These are phyloP conservation scores for Gryon sp. DNA, from an alignment of 1,140 invertebrate genomes.

Conservation along the genomic window DNA sequence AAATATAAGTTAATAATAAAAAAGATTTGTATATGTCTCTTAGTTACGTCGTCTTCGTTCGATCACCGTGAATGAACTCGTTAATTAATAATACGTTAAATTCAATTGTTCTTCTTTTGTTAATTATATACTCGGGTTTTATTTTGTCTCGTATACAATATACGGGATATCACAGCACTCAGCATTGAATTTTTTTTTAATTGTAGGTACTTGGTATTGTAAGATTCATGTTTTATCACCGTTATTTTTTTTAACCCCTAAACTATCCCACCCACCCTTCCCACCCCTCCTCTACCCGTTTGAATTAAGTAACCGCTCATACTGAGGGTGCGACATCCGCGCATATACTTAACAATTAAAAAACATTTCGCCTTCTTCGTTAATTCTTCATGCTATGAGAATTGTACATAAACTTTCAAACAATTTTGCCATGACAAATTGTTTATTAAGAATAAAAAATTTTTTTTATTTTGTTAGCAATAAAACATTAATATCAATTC, in stretches of 20 bases:
- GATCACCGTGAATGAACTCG: slow-evolving; percentile 1
- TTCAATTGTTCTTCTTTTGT: too few species aligned
- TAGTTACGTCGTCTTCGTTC: slow-evolving; percentile 15
- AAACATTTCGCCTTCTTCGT: too few species aligned
- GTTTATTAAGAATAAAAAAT: too few species aligned
- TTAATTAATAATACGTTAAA: too few species aligned
- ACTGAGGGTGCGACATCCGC: slow-evolving; percentile 66
- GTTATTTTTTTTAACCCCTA: too few species aligned
- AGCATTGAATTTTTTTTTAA: slow-evolving; percentile 67
- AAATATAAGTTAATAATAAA: slow-evolving; percentile 75
- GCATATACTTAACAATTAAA: slow-evolving; percentile 59
- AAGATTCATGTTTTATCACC: slow-evolving; percentile 22
- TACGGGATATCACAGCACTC: slow-evolving; percentile 79
- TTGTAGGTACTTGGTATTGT: slow-evolving; percentile 71
- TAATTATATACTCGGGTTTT: slow-evolving; percentile 27
- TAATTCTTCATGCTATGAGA: too few species aligned
- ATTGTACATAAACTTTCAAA: too few species aligned
- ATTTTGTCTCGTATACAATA: slow-evolving; percentile 66
- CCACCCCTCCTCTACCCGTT: slow-evolving; percentile 60
- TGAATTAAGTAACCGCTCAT: slow-evolving; percentile 58
- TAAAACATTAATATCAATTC: too few species aligned
- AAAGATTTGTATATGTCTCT: slow-evolving; percentile 51
- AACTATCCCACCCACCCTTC: too few species aligned
- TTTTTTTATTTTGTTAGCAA: too few species aligned
- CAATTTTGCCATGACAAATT: too few species aligned